phyloP scores from a whole-genome alignment of 2,113 vertebrate genomes.

The Ophiodon elongatus region DNA sequence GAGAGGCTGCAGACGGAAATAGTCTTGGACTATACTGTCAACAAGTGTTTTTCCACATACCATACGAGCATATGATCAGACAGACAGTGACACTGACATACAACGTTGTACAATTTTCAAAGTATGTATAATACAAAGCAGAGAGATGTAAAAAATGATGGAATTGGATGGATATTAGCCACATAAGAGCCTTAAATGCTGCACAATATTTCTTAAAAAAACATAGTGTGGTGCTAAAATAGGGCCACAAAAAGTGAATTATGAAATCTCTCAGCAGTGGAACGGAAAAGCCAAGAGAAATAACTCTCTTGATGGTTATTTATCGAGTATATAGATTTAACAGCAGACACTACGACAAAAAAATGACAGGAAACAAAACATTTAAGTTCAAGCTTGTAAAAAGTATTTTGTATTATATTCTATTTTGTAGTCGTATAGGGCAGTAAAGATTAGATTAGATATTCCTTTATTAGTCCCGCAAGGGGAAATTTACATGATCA shows the following conservation, averaged over 20 bases:
- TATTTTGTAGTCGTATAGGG: neutral
- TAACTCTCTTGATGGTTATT: neutral
- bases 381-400: neutral
- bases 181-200: neutral
- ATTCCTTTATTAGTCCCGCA: no score
- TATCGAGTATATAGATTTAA: neutral
- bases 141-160: neutral
- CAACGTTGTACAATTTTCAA: neutral
- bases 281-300: neutral
- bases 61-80: neutral
- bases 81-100: neutral
- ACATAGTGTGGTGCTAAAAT: neutral
- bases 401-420: neutral
- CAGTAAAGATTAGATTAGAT: no score
- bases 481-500: no score
- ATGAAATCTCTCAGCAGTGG: neutral
- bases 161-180: neutral
- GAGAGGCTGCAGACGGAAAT: constrained; percentile 24
- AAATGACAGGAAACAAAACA: neutral
- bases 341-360: neutral
- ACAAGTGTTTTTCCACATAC: neutral
- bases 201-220: neutral
- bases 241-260: neutral
- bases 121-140: neutral
- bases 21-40: neutral